Evolutionary conservation across 1,140 invertebrate genomes (phyloP).

Genomic region (Cotesia glomerata): DNA sequence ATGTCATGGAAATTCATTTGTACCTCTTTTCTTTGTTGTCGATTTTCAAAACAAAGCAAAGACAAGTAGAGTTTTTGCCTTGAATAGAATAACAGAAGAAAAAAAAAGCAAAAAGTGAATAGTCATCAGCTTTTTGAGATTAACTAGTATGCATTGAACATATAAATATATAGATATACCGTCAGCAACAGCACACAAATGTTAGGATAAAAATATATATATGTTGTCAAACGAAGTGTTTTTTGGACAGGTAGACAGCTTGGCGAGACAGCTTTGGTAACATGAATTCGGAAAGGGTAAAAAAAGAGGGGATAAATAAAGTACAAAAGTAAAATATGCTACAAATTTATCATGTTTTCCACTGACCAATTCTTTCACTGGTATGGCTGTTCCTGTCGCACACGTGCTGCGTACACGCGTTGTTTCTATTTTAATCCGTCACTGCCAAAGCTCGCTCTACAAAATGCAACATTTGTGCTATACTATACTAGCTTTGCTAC

Average conservation of each 20-base stretch:
- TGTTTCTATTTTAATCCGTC: slow-evolving; percentile 24
- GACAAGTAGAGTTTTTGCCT: too few relatives aligned
- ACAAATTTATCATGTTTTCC: slow-evolving; percentile 25
- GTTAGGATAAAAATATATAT: slow-evolving; percentile 1
- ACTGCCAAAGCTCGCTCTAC: slow-evolving; percentile 2
- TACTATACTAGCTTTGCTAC: neutral
- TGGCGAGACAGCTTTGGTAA: slow-evolving; percentile 16
- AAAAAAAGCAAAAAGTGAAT: neutral
- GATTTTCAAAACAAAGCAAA: too few relatives aligned
- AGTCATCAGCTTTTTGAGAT: neutral
- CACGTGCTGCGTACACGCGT: slow-evolving; percentile 11
- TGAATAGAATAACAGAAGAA: too few relatives aligned
- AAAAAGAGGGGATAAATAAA: slow-evolving; percentile 20
- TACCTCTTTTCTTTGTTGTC: too few relatives aligned
- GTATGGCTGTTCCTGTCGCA: slow-evolving; percentile 9
- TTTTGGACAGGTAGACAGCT: slow-evolving; percentile 26
- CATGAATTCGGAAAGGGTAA: neutral
- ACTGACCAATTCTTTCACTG: slow-evolving; percentile 19
- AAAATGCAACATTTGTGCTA: neutral
- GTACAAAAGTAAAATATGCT: slow-evolving; percentile 21
- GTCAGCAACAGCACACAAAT: neutral
- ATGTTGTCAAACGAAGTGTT: slow-evolving; percentile 14
- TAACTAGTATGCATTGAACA: neutral
- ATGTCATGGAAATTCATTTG: too few relatives aligned
- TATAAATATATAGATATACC: neutral